Conservation (phyloP, 2,797 vertebrate genomes). For the Anolis apletophallus region DNA sequence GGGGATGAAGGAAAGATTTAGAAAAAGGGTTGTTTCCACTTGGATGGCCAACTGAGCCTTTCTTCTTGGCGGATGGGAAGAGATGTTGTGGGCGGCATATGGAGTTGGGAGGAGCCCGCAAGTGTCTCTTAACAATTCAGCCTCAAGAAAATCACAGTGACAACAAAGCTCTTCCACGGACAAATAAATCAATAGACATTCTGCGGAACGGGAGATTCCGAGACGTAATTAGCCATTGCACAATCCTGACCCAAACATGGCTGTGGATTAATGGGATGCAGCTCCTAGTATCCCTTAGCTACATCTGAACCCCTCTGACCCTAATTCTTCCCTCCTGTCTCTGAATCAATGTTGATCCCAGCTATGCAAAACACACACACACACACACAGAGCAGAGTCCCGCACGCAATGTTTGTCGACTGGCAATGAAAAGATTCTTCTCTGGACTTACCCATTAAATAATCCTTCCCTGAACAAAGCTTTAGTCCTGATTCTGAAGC, state of each 20-base stretch:
- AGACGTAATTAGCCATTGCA: conserved; percentile 36
- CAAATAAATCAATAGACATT: conserved; percentile 23
- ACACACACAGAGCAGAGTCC: no score
- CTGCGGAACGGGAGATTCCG: not conserved
- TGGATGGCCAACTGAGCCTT: not conserved
- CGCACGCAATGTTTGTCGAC: not conserved
- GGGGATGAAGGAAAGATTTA: not conserved
- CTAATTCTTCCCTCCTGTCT: not conserved
- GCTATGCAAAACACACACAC: not conserved
- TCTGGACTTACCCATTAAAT: not conserved
- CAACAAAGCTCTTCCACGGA: conserved; percentile 13
- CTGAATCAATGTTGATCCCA: not conserved
- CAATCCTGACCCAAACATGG: not conserved
- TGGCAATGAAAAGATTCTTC: not conserved
- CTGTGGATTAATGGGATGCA: conserved; percentile 7
- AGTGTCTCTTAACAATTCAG: conserved; percentile 28
- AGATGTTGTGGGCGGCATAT: not conserved
- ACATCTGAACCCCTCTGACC: conserved; percentile 3
- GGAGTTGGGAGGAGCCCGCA: not conserved
- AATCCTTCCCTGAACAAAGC: not conserved
- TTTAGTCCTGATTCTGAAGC: not conserved
- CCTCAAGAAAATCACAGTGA: not conserved
- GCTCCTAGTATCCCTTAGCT: not conserved
- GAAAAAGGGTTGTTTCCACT: not conserved
- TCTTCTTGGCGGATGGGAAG: not conserved